Evolutionary conservation across 35 echinoderm and acorn worm genomes (phyloP), one percentile per base, ranked within the genome.

Genomic region (Apostichopus japonicus): DNA sequence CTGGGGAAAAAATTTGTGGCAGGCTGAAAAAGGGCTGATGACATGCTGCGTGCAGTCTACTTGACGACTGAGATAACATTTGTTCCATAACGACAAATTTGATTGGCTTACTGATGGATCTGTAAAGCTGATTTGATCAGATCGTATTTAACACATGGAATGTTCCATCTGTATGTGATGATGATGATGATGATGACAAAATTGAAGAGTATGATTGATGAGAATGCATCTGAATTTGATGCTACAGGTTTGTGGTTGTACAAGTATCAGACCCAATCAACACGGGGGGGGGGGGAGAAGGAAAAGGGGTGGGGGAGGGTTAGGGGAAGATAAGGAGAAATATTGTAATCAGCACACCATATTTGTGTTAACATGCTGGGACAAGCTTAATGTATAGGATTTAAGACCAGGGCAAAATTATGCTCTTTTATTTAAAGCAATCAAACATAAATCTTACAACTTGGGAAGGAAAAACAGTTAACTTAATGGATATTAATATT

Each of bases 141-240:
- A 83, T 54, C n/a, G 79, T 54, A 55, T 83, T 83, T 54, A 83
- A 54, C 79, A 54, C 51, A 17, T 83, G 79, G 79, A 54, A 83
- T 15, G 79, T 83, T 55, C 54, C 44, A 55, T 83, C 79, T 52
- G 79, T 14, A 17, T 16, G 79, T 83, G 33, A 33, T 83, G 27
- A 44, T 44, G 33, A 44, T n/a, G n/a, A n/a, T 44, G 33, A 44
- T 44, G 79, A 83, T 83, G 79, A 83, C 79, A 83, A 54, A 83
- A 24, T 83, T 54, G 33, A 0, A 44, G 33, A 44, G 33, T 44
- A 44, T 44, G 33, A 44, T 44, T 44, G 33, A 44, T 44, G 33
- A 44, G 33, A 44, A 44, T 44, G 33, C 24, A 33, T 33, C 79
- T 15, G 8, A 19, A 83, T 52, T 55, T 52, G 44, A 83, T 54